These are phyloP conservation scores for Caretta caretta DNA, from an alignment of 2,113 vertebrate species.

Conservation along the genomic window DNA sequence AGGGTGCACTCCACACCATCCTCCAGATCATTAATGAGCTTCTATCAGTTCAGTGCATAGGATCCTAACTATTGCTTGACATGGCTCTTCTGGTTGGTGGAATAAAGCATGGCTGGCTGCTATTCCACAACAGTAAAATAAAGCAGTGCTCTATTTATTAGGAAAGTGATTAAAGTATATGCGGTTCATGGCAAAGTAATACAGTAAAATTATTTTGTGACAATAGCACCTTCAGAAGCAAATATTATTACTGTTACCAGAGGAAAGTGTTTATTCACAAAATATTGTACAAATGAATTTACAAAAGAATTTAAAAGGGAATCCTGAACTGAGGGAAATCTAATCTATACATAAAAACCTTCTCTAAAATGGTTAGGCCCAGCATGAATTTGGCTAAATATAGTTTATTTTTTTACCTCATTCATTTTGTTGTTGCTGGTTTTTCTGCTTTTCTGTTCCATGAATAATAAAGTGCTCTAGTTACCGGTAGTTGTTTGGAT, in stretches of 20 bases:
- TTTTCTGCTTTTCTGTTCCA: not conserved
- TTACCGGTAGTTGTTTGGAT: not conserved
- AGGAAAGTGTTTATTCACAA: not conserved
- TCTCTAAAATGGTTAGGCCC: not conserved
- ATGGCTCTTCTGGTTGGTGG: not conserved
- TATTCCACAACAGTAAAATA: not conserved
- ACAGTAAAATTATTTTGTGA: not conserved
- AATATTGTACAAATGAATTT: not conserved
- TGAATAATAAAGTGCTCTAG: not conserved
- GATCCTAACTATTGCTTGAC: conserved; percentile 7
- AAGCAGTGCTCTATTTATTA: not conserved
- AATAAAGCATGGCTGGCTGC: not conserved
- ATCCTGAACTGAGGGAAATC: not conserved
- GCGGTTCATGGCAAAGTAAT: not conserved
- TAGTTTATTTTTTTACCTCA: not conserved
- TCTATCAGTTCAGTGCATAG: not conserved
- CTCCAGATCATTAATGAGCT: not conserved
- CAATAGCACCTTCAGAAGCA: not conserved
- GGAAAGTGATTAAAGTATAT: not conserved
- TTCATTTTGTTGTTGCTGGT: not conserved
- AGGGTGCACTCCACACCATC: no score
- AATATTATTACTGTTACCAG: not conserved
- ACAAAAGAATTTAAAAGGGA: not conserved
- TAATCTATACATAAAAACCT: not conserved
- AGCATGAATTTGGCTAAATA: not conserved